Percentiles rank a stretch among this genome's conserved stretches.
These are phyloP conservation scores for Calliopum simillimum DNA, from an alignment of 2,888 invertebrate species.

Conservation along the genomic window DNA sequence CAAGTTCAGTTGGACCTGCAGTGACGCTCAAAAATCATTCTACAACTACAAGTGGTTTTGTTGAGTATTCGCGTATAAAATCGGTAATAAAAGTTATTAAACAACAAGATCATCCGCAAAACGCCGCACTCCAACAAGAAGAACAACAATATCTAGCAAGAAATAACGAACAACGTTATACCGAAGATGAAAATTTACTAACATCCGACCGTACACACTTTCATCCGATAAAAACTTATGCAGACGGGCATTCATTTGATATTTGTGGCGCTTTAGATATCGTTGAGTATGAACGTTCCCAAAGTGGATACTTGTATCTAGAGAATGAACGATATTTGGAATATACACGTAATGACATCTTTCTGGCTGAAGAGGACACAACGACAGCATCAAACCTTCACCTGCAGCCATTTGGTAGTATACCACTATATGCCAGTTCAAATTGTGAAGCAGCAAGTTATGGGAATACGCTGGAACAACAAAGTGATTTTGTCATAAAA, in stretches of 20 bases:
- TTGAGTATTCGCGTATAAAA: constrained; percentile 56
- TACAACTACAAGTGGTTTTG: constrained; percentile 53
- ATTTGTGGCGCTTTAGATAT: constrained; percentile 74
- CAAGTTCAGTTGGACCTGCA: constrained; percentile 21
- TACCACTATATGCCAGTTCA: constrained; percentile 39
- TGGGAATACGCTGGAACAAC: constrained; percentile 8
- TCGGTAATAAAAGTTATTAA: constrained; percentile 37
- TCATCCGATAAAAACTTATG: constrained; percentile 78
- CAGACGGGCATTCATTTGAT: constrained; percentile 80
- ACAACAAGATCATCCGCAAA: constrained; percentile 10
- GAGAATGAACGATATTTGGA: constrained; percentile 67
- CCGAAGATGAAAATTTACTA: constrained; percentile 75
- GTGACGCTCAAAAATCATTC: constrained; percentile 59
- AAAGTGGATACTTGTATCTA: constrained; percentile 73
- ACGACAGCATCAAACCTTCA: constrained; percentile 12
- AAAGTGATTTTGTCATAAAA: constrained; percentile 72
- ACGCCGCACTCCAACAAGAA: neutral
- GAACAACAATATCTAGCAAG: neutral
- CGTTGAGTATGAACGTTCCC: constrained; percentile 76
- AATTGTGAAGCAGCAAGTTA: constrained; percentile 36
- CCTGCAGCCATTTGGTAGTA: constrained; percentile 33
- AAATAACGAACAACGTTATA: constrained; percentile 29
- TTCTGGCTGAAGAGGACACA: constrained; percentile 51
- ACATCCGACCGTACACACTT: constrained; percentile 86
- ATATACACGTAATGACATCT: constrained; percentile 53